Percentiles rank a stretch among this genome's conserved stretches.
Evolutionary conservation across 1,140 invertebrate genomes (phyloP).

Genomic region (Bombus sylvicola): DNA sequence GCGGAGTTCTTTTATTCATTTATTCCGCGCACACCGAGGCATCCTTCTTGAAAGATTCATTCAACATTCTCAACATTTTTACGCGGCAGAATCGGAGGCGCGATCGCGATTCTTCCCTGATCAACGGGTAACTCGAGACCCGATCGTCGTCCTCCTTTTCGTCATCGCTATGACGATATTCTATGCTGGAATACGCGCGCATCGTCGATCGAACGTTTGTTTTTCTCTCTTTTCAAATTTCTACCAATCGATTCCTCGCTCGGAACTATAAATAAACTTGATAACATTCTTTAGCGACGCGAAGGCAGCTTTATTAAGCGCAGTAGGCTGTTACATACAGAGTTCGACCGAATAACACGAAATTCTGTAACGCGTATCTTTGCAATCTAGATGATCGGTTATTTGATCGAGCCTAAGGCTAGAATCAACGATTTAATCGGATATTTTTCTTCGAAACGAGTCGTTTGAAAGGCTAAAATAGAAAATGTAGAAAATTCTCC

Average conservation of each 20-base stretch:
- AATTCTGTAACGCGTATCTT: too few species aligned
- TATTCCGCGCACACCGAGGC: slow-evolving; percentile 60
- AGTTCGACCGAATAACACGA: too few species aligned
- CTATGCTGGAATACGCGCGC: neutral
- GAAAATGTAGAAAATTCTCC: too few species aligned
- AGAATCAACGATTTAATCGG: neutral
- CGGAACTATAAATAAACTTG: too few species aligned
- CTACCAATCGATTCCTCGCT: too few species aligned
- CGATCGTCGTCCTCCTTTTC: slow-evolving; percentile 28
- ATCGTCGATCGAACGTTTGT: neutral
- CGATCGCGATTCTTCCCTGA: slow-evolving; percentile 38
- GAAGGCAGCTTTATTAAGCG: too few species aligned
- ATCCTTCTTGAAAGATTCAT: slow-evolving; percentile 69
- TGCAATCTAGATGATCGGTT: too few species aligned
- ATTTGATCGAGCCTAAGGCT: too few species aligned
- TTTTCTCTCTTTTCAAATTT: too few species aligned
- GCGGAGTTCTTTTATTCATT: slow-evolving; percentile 57
- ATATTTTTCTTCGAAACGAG: neutral
- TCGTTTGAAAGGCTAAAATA: neutral
- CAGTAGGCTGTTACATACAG: too few species aligned
- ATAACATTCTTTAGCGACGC: too few species aligned
- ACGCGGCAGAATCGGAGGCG: slow-evolving; percentile 34
- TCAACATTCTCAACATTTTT: slow-evolving; percentile 68
- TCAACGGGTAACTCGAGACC: slow-evolving; percentile 9
- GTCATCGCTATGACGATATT: neutral